Percentiles rank a stretch among this genome's conserved stretches.
These are phyloP conservation scores for Nasonovia ribisnigri DNA, from an alignment of 2,888 invertebrate genomes.

Conservation along the genomic window DNA sequence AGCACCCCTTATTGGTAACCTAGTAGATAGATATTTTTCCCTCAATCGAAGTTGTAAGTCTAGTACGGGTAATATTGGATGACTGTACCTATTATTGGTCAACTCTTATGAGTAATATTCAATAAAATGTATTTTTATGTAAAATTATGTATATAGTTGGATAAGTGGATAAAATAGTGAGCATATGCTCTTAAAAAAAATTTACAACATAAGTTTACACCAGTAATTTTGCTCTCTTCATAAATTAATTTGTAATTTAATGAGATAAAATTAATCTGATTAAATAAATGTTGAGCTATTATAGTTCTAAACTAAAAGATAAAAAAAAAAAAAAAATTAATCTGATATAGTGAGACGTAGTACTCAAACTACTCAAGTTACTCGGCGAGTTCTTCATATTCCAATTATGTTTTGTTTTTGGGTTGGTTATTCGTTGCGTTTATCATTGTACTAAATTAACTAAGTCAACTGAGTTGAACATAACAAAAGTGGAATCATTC, in stretches of 20 bases:
- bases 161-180: neutral
- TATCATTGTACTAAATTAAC: neutral
- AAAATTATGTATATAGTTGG: neutral
- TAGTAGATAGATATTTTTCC: neutral
- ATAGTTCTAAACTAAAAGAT: too few species aligned
- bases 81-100: too few species aligned
- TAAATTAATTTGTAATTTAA: neutral
- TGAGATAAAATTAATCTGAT: too few species aligned
- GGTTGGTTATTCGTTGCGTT: neutral
- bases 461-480: neutral
- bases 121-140: too few species aligned
- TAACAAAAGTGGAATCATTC: too few species aligned
- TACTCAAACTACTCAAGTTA: neutral
- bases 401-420: neutral
- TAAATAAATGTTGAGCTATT: too few species aligned
- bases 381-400: neutral
- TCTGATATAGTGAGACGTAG: neutral
- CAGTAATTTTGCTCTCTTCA: neutral
- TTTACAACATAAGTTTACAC: neutral
- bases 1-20: neutral
- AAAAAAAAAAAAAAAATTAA: too few species aligned
- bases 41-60: neutral
- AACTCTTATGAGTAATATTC: too few species aligned
- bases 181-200: too few species aligned
- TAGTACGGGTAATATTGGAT: too few species aligned